phyloP scores from a whole-genome alignment of 2,888 invertebrate species.

The Meteorus colon region DNA sequence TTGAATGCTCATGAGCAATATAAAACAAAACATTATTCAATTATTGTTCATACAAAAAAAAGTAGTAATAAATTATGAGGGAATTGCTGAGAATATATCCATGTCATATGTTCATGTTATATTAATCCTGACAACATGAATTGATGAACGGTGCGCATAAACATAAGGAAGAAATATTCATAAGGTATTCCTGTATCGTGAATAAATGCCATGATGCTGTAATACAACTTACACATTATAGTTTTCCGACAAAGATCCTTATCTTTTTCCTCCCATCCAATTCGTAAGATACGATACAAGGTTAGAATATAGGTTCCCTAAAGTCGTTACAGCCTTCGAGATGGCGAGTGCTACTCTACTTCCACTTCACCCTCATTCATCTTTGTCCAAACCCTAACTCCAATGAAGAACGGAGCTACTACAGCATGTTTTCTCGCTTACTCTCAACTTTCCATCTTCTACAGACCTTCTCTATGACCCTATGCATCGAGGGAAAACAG shows the following conservation, averaged over 20 bases:
- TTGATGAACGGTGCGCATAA: no score
- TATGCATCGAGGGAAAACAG: not conserved
- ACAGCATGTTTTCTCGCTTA: not conserved
- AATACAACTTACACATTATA: not conserved
- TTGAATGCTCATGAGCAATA: not conserved
- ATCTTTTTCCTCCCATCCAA: not conserved
- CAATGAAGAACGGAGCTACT: constrained; percentile 3
- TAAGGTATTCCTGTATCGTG: not conserved
- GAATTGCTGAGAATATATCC: no score
- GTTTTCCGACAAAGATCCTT: not conserved
- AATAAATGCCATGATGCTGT: not conserved
- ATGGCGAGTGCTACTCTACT: constrained; percentile 25
- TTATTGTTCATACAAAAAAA: no score
- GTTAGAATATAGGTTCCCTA: constrained; percentile 30
- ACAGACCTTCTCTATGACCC: constrained; percentile 6
- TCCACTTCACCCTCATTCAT: constrained; percentile 16
- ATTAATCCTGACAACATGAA: not conserved
- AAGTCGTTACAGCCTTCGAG: constrained; percentile 35
- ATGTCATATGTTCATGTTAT: not conserved
- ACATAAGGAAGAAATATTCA: not conserved
- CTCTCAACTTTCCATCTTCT: constrained; percentile 20
- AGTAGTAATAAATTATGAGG: not conserved
- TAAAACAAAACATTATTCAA: not conserved
- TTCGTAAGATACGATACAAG: constrained; percentile 14
- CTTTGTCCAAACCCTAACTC: not conserved